Conservation (phyloP, 1,140 invertebrate species). For the Oncopodura yosiiana region DNA sequence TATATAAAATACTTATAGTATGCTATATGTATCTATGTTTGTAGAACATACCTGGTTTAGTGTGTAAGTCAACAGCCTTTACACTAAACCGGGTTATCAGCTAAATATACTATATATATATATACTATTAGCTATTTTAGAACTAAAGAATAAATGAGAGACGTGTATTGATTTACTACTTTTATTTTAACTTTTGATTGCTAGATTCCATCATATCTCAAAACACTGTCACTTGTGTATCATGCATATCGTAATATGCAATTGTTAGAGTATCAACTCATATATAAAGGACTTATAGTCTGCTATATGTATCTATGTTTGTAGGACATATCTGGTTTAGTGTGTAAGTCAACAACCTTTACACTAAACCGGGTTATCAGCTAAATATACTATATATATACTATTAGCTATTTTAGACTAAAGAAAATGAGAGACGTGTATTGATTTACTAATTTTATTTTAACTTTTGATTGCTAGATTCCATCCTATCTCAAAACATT, state of each 20-base stretch:
- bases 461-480: conserved; percentile 17
- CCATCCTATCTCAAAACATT: conserved; percentile 29
- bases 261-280: conserved; percentile 67
- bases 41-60: no score
- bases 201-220: conserved; percentile 32
- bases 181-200: neutral
- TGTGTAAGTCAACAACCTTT: no score
- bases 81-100: no score
- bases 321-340: neutral
- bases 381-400: no score
- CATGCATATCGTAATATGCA: conserved; percentile 81
- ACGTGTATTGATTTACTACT: neutral
- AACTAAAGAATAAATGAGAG: neutral
- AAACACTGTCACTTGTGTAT: conserved; percentile 53
- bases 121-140: neutral
- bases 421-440: no score
- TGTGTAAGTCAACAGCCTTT: no score
- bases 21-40: neutral
- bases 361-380: no score
- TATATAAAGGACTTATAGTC: conserved; percentile 42
- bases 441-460: neutral
- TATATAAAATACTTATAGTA: conserved; percentile 43
- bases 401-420: neutral
- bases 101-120: no score
- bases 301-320: conserved; percentile 2